A percentile compares a stretch with the other conserved stretches of the same genome.
Conservation (phyloP, 2,113 vertebrate genomes). For the Ciconia boyciana region DNA sequence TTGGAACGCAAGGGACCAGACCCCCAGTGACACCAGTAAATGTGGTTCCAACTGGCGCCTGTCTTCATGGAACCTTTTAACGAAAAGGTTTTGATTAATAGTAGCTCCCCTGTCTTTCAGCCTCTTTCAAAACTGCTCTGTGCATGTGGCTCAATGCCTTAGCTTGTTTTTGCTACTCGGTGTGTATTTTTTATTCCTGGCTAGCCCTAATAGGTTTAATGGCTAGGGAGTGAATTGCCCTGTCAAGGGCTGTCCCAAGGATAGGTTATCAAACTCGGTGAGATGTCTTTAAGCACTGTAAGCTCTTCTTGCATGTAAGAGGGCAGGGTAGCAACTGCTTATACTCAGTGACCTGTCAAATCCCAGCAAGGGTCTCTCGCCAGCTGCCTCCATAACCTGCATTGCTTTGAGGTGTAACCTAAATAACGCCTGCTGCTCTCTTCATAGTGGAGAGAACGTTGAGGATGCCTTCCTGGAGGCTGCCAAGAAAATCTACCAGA, state of each 20-base stretch:
- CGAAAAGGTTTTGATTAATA: accelerated
- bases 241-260: neutral
- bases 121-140: neutral
- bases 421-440: neutral
- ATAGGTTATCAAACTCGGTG: accelerated
- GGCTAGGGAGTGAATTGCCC: neutral
- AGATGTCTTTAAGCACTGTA: accelerated
- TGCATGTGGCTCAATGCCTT: accelerated
- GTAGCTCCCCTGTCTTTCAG: neutral
- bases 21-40: neutral
- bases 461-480: conserved; percentile 97
- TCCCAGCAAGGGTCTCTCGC: neutral
- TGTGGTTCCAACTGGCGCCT: neutral
- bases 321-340: neutral
- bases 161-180: accelerated
- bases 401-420: neutral
- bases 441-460: conserved; percentile 91
- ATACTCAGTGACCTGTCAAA: neutral
- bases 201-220: accelerated
- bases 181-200: accelerated
- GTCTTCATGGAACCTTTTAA: neutral
- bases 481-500: conserved; percentile 98
- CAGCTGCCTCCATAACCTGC: neutral
- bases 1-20: accelerated
- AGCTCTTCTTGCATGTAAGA: accelerated